Conservation (phyloP, 2,888 invertebrate species). For the Chydorus sphaericus region DNA sequence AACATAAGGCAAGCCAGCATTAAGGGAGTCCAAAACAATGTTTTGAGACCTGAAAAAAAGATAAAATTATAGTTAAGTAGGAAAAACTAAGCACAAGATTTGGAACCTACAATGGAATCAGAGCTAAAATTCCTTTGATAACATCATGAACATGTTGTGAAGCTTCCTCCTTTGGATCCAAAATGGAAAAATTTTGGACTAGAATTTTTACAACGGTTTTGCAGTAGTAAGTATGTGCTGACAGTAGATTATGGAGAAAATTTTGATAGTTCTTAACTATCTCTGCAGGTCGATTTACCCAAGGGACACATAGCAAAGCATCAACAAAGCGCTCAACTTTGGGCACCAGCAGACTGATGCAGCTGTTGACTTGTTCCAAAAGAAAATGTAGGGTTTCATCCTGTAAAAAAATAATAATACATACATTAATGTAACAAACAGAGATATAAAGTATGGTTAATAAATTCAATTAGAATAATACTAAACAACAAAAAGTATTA, state of each 20-base stretch:
- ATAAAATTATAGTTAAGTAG: slow-evolving; percentile 15
- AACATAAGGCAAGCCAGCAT: slow-evolving; percentile 58
- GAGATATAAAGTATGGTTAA: too few species aligned
- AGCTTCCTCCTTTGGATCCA: slow-evolving; percentile 36
- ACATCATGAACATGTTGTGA: slow-evolving; percentile 48
- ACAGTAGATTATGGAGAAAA: slow-evolving; percentile 48
- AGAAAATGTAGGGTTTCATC: slow-evolving; percentile 42
- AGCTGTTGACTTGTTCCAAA: slow-evolving; percentile 39
- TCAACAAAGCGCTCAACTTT: slow-evolving; percentile 43
- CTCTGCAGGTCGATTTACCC: slow-evolving; percentile 36
- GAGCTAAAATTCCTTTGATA: slow-evolving; percentile 33
- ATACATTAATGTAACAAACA: too few species aligned
- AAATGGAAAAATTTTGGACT: slow-evolving; percentile 37
- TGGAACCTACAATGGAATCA: slow-evolving; percentile 42
- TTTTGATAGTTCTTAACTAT: slow-evolving; percentile 43
- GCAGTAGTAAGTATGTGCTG: slow-evolving; percentile 49
- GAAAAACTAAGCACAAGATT: slow-evolving; percentile 19
- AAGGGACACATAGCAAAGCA: slow-evolving; percentile 35
- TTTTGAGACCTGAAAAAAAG: slow-evolving; percentile 48
- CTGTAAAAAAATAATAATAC: slow-evolving; percentile 26
- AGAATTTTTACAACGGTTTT: slow-evolving; percentile 43
- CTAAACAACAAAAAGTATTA: too few species aligned
- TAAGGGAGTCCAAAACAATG: slow-evolving; percentile 46
- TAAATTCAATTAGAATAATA: too few species aligned
- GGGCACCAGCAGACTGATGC: slow-evolving; percentile 41